A percentile compares a stretch with the other conserved stretches of the same genome.
Conservation (phyloP, 2,888 invertebrate genomes). For the Rhamphomyia laevipes region DNA sequence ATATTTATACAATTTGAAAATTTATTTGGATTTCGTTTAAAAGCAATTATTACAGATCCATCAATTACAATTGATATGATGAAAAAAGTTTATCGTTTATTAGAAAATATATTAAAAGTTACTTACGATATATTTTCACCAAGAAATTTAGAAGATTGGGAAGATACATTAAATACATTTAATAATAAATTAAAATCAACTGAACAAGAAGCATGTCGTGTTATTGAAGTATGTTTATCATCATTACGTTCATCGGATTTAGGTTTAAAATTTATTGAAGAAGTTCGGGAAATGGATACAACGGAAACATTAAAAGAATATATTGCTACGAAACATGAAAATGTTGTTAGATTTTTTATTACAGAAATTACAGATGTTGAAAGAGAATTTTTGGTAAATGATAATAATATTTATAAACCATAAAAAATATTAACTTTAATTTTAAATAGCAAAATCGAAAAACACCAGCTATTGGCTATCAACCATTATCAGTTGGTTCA, state of each 20-base stretch:
- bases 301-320: slow-evolving; percentile 59
- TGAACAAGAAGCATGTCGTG: slow-evolving; percentile 70
- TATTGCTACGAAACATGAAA: slow-evolving; percentile 69
- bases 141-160: slow-evolving; percentile 76
- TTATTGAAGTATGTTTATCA: slow-evolving; percentile 77
- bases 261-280: slow-evolving; percentile 65
- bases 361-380: slow-evolving; percentile 67
- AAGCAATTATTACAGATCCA: slow-evolving; percentile 77
- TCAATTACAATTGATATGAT: slow-evolving; percentile 76
- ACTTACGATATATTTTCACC: slow-evolving; percentile 75
- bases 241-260: slow-evolving; percentile 70
- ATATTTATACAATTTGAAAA: slow-evolving; percentile 80
- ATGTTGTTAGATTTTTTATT: slow-evolving; percentile 72
- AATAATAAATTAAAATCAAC: slow-evolving; percentile 59
- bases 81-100: slow-evolving; percentile 64
- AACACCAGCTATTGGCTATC: slow-evolving; percentile 35
- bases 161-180: slow-evolving; percentile 65
- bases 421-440: slow-evolving; percentile 3
- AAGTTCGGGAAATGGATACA: slow-evolving; percentile 69
- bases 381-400: slow-evolving; percentile 53
- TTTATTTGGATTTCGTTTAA: slow-evolving; percentile 76
- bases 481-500: slow-evolving; percentile 64
- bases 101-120: slow-evolving; percentile 61
- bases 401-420: neutral
- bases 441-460: slow-evolving; percentile 18